phyloP scores from a whole-genome alignment of 2,888 invertebrate genomes.

The Lasioglossum calceatum region DNA sequence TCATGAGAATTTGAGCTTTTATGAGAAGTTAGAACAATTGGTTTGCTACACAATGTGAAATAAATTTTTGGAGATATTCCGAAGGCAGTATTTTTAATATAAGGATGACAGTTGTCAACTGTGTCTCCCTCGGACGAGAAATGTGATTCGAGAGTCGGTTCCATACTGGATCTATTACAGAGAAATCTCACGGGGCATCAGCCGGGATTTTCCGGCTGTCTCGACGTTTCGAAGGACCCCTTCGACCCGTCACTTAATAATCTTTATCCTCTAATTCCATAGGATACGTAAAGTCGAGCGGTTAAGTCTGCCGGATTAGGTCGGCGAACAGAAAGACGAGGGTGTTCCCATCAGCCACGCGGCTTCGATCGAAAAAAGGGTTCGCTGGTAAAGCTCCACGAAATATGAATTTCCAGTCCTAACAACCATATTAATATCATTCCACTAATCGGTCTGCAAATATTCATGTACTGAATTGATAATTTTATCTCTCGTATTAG shows the following conservation, averaged over 20 bases:
- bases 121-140: conserved; percentile 20
- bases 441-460: not conserved
- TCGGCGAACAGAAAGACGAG: conserved; percentile 67
- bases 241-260: conserved; percentile 78
- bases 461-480: not conserved
- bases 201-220: conserved; percentile 71
- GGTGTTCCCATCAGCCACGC: conserved; percentile 31
- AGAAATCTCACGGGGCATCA: conserved; percentile 62
- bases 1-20: too few relatives aligned
- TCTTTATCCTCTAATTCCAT: conserved; percentile 76
- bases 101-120: not conserved
- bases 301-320: conserved; percentile 75
- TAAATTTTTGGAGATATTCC: not conserved
- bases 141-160: conserved; percentile 28
- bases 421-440: not conserved
- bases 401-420: conserved; percentile 21
- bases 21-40: too few relatives aligned
- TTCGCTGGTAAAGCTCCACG: conserved; percentile 31
- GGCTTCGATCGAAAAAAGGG: conserved; percentile 31
- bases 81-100: not conserved
- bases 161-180: conserved; percentile 28
- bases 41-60: too few relatives aligned
- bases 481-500: not conserved
- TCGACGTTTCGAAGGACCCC: conserved; percentile 67
- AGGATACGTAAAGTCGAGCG: conserved; percentile 75